These are phyloP conservation scores for Agrotis exclamationis DNA, from an alignment of 2,888 invertebrate species.

Conservation along the genomic window DNA sequence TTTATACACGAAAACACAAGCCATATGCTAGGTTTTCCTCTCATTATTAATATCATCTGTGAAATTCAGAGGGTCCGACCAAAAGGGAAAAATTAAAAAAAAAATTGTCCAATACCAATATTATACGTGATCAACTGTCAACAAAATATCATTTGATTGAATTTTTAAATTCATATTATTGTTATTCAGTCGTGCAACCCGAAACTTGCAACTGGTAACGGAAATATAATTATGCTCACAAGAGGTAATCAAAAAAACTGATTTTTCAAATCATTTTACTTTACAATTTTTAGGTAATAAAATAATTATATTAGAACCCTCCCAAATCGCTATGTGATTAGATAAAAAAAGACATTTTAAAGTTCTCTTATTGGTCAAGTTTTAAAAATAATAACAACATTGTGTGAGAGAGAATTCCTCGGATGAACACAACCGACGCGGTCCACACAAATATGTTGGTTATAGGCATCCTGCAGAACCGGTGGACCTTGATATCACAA, in stretches of 20 bases:
- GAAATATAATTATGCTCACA: neutral
- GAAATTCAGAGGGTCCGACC: neutral
- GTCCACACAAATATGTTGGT: conserved; percentile 73
- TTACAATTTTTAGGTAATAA: no score
- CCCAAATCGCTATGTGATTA: no score
- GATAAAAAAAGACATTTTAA: conserved; percentile 19
- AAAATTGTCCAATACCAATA: no score
- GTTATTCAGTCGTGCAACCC: neutral
- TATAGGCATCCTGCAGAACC: conserved; percentile 86
- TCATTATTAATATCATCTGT: neutral
- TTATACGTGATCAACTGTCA: no score
- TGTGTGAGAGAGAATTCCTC: conserved; percentile 43
- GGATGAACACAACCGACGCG: conserved; percentile 67
- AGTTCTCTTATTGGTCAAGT: conserved; percentile 2
- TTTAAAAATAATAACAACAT: conserved; percentile 29
- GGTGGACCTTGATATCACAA: conserved; percentile 89
- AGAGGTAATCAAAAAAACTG: neutral
- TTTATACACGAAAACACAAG: no score
- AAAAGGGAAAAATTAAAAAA: no score
- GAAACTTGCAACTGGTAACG: neutral
- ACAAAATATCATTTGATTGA: neutral
- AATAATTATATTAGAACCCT: no score
- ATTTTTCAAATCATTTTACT: no score
- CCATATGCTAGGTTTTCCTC: neutral
- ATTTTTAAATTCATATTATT: neutral